These are phyloP conservation scores for Centruroides sculpturatus DNA, from an alignment of 1,140 invertebrate species.

Conservation along the genomic window DNA sequence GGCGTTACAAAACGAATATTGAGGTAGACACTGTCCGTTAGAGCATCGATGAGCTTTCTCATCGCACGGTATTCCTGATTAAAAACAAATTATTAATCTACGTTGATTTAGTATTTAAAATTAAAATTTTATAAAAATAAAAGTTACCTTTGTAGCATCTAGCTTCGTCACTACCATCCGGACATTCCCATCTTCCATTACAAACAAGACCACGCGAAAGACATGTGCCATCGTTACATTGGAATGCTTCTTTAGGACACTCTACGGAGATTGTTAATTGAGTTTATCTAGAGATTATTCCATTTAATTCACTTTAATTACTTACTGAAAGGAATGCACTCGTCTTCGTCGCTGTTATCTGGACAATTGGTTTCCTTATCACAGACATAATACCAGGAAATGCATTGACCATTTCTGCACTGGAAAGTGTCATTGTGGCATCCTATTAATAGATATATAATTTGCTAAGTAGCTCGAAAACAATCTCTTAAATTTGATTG, in stretches of 20 bases:
- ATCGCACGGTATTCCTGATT: conserved; percentile 18
- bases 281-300: not conserved
- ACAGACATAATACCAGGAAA: conserved; percentile 30
- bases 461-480: no score
- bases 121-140: not conserved
- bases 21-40: conserved; percentile 68
- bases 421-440: conserved; percentile 72
- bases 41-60: conserved; percentile 50
- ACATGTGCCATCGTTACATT: conserved; percentile 34
- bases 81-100: not conserved
- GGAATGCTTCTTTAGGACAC: conserved; percentile 21
- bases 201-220: conserved; percentile 57
- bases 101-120: not conserved
- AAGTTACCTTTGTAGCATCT: conserved; percentile 40
- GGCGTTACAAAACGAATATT: conserved; percentile 80
- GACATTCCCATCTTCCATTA: conserved; percentile 60
- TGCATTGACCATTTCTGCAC: conserved; percentile 29
- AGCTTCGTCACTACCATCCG: conserved; percentile 60
- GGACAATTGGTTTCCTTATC: conserved; percentile 26
- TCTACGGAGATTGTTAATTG: conserved; percentile 5
- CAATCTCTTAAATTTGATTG: no score
- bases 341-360: conserved; percentile 24
- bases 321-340: conserved; percentile 19
- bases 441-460: conserved; percentile 29
- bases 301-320: not conserved